Evolutionary conservation across 2,113 vertebrate genomes (phyloP), one percentile per base, ranked within the genome.

Genomic region (Callospermophilus lateralis): DNA sequence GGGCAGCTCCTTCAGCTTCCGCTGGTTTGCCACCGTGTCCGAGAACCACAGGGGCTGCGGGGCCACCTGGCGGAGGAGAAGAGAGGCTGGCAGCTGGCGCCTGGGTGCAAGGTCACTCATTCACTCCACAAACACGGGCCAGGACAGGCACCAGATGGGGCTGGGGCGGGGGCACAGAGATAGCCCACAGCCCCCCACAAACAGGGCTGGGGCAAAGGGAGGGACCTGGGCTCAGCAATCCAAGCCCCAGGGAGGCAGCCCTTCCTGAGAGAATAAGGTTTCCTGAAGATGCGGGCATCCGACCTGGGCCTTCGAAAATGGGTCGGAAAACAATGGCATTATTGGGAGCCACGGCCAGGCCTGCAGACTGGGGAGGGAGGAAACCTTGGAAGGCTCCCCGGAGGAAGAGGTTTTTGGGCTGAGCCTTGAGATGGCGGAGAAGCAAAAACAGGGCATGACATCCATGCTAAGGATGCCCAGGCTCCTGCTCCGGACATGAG

Each of bases 41-140:
- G 98, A 97, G 94, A 99, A 99, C 98, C 99, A 99, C 92, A 99
- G 96, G 0, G 99, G 99, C 98, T 99, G 99, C 32, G 98, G 96
- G 0, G 98, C 96, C 53, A 99, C 99, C 99, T 99, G 79, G 20
- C 12, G 24, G 11, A 42, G 20, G 89, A 39, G n/a, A 48, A 37
- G 32, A 58, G n/a, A 7, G 55, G 15, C 28, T 16, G 73, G 63
- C 9, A 22, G 32, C 20, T 76, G 63, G 63, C 34, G 70, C 16
- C 4, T 0, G 34, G 70, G 84, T 2, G 20, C 32, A 2, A 28
- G 22, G 13, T 70, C 77, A 10, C 20, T 15, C 58, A 32, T 2
- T 37, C 45, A 37, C 34, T 17, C 61, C 42, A 30, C 53, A 45
- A 30, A 70, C 48, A 61, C 0, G 9, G 17, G 34, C 72, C n/a